Evolutionary conservation across 2,888 invertebrate genomes (phyloP).

Genomic region (Drosophila neonasuta): DNA sequence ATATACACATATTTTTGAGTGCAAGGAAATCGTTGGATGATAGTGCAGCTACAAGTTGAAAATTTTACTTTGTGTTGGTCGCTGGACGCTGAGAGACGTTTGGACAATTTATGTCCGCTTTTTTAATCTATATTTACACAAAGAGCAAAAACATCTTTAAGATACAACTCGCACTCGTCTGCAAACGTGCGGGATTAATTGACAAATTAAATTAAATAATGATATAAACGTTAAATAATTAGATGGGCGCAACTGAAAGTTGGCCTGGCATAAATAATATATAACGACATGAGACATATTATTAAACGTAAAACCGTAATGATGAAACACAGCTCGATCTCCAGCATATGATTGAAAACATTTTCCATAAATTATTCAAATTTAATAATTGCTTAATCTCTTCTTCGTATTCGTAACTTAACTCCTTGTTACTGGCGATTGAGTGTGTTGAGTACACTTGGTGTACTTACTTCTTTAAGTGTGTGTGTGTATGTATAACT

Average conservation of each 20-base stretch:
- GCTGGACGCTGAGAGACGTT: conserved; percentile 24
- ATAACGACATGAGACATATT: conserved; percentile 32
- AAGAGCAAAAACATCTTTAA: conserved; percentile 63
- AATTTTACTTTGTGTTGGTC: conserved; percentile 61
- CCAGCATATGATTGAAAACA: conserved; percentile 1
- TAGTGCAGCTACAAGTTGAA: conserved; percentile 53
- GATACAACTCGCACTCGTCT: conserved; percentile 51
- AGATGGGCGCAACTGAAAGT: conserved; percentile 60
- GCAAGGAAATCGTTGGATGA: conserved; percentile 61
- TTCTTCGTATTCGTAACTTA: background rate
- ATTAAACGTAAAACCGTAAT: conserved; percentile 2
- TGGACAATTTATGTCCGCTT: conserved; percentile 55
- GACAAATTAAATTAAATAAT: conserved; percentile 37
- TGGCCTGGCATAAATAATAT: conserved; percentile 45
- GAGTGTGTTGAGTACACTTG: conserved; percentile 6
- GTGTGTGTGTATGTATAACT: conserved; percentile 20
- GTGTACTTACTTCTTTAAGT: conserved; percentile 22
- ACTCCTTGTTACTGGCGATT: conserved; percentile 7
- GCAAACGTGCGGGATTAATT: conserved; percentile 53
- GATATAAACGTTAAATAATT: conserved; percentile 49
- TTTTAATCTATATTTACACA: conserved; percentile 69
- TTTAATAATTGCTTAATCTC: background rate
- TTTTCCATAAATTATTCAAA: background rate
- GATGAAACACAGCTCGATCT: conserved; percentile 15
- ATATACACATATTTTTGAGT: conserved; percentile 65